Conservation (phyloP, 2,797 vertebrate genomes). For the Mallotus villosus region DNA sequence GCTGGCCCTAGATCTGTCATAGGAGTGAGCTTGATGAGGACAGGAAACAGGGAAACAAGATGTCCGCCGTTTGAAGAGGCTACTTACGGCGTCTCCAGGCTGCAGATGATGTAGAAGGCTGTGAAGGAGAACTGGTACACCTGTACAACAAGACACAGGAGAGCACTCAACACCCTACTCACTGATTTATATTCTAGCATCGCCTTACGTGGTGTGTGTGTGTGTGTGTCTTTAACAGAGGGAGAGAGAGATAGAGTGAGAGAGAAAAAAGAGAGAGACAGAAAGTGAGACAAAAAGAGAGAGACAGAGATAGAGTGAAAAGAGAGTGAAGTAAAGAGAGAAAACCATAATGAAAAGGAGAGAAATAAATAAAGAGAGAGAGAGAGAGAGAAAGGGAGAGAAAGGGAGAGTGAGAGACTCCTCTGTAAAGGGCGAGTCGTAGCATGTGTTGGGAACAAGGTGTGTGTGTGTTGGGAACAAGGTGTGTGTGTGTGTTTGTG, state of each 20-base stretch:
- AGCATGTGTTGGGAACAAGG: constrained; percentile 1
- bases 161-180: neutral
- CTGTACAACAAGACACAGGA: constrained; percentile 61
- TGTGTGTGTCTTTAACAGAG: constrained; percentile 20
- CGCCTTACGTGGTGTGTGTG: constrained; percentile 15
- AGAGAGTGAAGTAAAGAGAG: neutral
- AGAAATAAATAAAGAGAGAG: constrained; percentile 1
- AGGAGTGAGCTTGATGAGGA: too few relatives aligned
- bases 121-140: constrained; percentile 92
- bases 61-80: neutral
- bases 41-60: too few relatives aligned
- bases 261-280: neutral
- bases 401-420: constrained; percentile 9
- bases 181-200: constrained; percentile 9
- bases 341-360: neutral
- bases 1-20: too few relatives aligned
- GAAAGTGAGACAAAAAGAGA: constrained; percentile 8
- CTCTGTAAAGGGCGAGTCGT: constrained; percentile 36
- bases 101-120: constrained; percentile 94
- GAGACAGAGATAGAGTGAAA: constrained; percentile 3
- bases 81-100: constrained; percentile 81
- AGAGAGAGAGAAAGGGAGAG: constrained; percentile 7
- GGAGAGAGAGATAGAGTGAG: constrained; percentile 1
- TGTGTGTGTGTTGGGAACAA: constrained; percentile 5
- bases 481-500: constrained; percentile 18